Conservation (phyloP, 2,113 vertebrate species). For the Kobus ellipsiprymnus region DNA sequence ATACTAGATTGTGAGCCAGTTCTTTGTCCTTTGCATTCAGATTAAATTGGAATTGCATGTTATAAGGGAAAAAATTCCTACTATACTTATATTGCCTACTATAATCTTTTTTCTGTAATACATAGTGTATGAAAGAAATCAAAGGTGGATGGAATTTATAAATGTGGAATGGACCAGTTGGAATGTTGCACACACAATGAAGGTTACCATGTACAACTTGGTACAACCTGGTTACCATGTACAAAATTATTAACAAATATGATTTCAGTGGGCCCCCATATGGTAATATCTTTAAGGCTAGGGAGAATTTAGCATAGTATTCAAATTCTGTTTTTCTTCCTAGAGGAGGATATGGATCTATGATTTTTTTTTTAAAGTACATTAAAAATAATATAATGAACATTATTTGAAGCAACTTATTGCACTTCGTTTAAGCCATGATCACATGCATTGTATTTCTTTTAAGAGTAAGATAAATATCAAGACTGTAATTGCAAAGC, state of each 20-base stretch:
- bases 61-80: background rate
- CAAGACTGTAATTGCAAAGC: slow-evolving; percentile 21
- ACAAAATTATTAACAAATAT: background rate
- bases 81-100: background rate
- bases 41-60: background rate
- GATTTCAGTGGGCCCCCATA: background rate
- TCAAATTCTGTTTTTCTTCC: background rate
- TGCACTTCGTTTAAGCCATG: slow-evolving; percentile 1
- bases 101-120: background rate
- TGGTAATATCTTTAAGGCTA: background rate
- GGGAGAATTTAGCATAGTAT: background rate
- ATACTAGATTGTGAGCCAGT: background rate
- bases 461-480: slow-evolving; percentile 46
- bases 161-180: background rate
- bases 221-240: background rate
- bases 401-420: background rate
- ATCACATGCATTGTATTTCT: background rate
- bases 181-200: background rate
- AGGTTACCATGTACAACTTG: background rate
- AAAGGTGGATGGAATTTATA: background rate
- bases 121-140: background rate
- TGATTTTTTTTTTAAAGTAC: background rate
- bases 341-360: background rate
- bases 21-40: background rate
- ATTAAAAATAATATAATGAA: background rate